phyloP scores from a whole-genome alignment of 2,888 invertebrate genomes.

The Amaurobius ferox region DNA sequence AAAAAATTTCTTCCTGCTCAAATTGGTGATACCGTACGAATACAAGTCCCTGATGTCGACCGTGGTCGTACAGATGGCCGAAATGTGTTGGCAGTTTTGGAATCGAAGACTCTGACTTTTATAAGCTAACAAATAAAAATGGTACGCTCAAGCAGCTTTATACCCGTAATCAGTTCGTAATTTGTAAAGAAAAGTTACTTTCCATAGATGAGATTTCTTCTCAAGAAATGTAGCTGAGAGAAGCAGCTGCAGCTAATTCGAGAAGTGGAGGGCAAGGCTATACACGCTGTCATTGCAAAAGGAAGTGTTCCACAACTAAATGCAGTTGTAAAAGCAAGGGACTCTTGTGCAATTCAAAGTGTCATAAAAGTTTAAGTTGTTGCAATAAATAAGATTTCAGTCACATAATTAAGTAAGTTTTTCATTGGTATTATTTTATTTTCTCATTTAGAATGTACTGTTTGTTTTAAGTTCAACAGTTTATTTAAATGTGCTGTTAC shows the following conservation, averaged over 20 bases:
- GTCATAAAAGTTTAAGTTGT: constrained; percentile 22
- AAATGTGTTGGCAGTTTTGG: constrained; percentile 34
- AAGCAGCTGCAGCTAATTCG: constrained; percentile 35
- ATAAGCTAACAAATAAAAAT: constrained; percentile 33
- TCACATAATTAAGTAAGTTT: constrained; percentile 33
- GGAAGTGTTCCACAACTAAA: constrained; percentile 32
- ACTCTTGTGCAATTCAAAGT: constrained; percentile 34
- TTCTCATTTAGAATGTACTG: constrained; percentile 8
- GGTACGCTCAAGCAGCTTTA: constrained; percentile 37
- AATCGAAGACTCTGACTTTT: constrained; percentile 31
- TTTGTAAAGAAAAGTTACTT: constrained; percentile 49
- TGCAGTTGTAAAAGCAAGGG: constrained; percentile 28
- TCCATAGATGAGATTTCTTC: constrained; percentile 44
- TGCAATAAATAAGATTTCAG: constrained; percentile 1
- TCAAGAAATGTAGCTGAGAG: constrained; percentile 53
- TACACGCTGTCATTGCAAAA: constrained; percentile 40
- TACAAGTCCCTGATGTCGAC: constrained; percentile 32
- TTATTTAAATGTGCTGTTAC: neutral
- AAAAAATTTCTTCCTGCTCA: neutral
- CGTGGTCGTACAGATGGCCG: constrained; percentile 21
- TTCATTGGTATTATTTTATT: neutral
- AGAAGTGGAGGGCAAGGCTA: constrained; percentile 27
- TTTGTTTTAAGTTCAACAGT: neutral
- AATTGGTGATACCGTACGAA: constrained; percentile 18
- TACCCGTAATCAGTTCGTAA: constrained; percentile 44